Conservation (phyloP, 2,797 vertebrate genomes). For the Onychomys leucogaster region DNA sequence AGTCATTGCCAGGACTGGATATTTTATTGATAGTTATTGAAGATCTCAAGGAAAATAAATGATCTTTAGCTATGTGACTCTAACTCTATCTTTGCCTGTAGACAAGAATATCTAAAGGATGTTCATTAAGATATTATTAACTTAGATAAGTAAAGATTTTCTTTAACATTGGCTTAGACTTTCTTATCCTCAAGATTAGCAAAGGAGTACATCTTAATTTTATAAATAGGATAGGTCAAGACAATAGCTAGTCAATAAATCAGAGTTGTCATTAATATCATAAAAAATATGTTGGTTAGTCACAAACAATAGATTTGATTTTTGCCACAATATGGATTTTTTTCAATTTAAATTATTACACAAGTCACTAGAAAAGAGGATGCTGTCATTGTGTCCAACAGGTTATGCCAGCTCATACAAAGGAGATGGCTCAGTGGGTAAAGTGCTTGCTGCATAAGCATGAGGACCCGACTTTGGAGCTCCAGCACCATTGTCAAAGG, state of each 20-base stretch:
- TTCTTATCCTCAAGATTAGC: neutral
- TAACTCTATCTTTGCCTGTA: too few relatives aligned
- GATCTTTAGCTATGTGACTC: neutral
- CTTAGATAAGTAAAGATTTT: neutral
- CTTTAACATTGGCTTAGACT: neutral
- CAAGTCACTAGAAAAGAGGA: neutral
- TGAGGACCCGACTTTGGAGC: neutral
- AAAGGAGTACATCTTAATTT: neutral
- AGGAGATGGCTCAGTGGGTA: neutral
- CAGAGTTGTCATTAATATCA: neutral
- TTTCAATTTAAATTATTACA: neutral
- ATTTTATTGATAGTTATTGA: neutral
- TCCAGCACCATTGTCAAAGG: neutral
- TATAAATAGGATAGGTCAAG: neutral
- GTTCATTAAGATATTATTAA: neutral
- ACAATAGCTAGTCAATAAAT: neutral
- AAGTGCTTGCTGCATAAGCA: neutral
- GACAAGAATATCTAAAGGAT: neutral
- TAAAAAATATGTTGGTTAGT: neutral
- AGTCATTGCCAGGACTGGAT: too few relatives aligned
- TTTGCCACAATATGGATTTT: neutral
- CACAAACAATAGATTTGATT: neutral
- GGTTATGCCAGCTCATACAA: neutral
- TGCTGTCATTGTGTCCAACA: neutral
- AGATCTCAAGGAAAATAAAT: neutral